Percentiles rank a stretch among this genome's conserved stretches.
Evolutionary conservation across 2,888 invertebrate genomes (phyloP).

Genomic region (Perdita meconis): DNA sequence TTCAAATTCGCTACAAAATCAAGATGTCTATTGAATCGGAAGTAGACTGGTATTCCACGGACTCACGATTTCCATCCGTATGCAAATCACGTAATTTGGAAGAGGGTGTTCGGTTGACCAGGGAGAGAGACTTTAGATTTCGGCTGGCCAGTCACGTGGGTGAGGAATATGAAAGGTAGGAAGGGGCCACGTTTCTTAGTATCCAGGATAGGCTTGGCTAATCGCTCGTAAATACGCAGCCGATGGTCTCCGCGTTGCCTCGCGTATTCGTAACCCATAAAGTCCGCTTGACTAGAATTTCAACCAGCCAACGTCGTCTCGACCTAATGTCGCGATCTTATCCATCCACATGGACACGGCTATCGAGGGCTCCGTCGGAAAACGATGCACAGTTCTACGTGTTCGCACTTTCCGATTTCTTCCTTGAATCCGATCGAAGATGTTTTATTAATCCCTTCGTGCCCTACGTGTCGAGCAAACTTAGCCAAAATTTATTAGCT

Average conservation of each 20-base stretch:
- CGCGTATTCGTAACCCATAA: conserved; percentile 72
- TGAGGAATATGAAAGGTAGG: conserved; percentile 32
- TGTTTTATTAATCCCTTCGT: background rate
- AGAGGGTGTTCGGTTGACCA: conserved; percentile 23
- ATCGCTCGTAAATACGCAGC: conserved; percentile 70
- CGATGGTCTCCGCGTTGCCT: conserved; percentile 48
- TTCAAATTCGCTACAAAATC: no score
- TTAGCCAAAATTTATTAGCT: background rate
- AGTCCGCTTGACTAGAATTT: conserved; percentile 69
- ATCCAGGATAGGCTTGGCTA: conserved; percentile 60
- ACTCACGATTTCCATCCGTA: background rate
- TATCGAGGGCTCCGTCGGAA: conserved; percentile 31
- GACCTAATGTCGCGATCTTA: conserved; percentile 65
- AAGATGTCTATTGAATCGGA: background rate
- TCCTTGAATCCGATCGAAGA: no score
- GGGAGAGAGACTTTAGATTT: conserved; percentile 25
- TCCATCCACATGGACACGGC: conserved; percentile 50
- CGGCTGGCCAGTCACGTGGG: conserved; percentile 35
- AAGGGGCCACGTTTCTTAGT: conserved; percentile 42
- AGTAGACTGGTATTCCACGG: background rate
- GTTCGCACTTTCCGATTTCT: conserved; percentile 41
- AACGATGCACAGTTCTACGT: conserved; percentile 35
- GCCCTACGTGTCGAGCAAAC: background rate
- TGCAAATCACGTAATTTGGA: conserved; percentile 35
- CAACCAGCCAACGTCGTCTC: conserved; percentile 61